Evolutionary conservation across 1,140 invertebrate genomes (phyloP), one percentile per base, ranked within the genome.

Genomic region (Drosophila gunungcola): DNA sequence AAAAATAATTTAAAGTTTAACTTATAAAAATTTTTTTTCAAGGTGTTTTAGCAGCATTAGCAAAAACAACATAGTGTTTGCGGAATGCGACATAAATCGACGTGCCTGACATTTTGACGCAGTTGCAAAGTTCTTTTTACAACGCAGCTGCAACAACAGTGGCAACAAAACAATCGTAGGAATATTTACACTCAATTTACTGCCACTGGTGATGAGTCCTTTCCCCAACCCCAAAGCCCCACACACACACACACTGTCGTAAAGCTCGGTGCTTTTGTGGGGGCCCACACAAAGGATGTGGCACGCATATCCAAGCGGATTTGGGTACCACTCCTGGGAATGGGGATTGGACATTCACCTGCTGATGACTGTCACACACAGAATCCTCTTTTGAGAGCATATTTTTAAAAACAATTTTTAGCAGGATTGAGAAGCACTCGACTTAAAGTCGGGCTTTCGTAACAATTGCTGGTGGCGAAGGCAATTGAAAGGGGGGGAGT

Each of bases 161-260:
- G 53, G 51, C 64, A 75, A 52, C 53, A 77, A 70, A 80, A 61
- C 72, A 68, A 70, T 85, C 78, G 81, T 72, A 65, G 83, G 60
- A 86, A 84, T 89, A 88, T 88, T 88, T 88, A 84, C 84, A 88
- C 73, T 89, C 84, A 88, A 88, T 88, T 88, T 88, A 80, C 70
- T 77, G 55, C 34, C 46, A 27, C 53, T 51, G 25, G 16, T 41
- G 60, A 41, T 32, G 21, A 21, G 34, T 25, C 53, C n/a, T 46
- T 4, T 2, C 10, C 27, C 21, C 11, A 5, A 16, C 27, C 34
- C 39, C 34, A 25, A 53, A 25, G 45, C 29, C 27, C 32, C 25
- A 34, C 27, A 13, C 27, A 13, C 34, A 32, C 42, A 16, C 13
- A 3, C 74, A 46, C 54, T 72, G 76, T 64, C 80, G 80, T 89